A percentile compares a stretch with the other conserved stretches of the same genome.
These are phyloP conservation scores for Mantis religiosa DNA, from an alignment of 2,888 invertebrate species.

Conservation along the genomic window DNA sequence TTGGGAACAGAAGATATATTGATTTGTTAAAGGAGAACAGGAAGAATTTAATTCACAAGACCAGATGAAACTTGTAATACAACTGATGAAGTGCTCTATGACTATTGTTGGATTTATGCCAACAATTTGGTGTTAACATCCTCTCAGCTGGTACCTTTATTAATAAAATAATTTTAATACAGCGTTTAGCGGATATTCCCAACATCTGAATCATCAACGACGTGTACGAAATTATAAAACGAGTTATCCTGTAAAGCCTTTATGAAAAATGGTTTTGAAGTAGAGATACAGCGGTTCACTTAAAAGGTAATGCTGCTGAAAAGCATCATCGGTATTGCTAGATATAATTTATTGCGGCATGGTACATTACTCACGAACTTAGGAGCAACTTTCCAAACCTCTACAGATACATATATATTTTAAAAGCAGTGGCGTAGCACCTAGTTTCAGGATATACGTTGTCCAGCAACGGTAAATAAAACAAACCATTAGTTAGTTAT, in stretches of 20 bases:
- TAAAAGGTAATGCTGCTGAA: background rate
- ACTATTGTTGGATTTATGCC: background rate
- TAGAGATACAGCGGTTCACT: background rate
- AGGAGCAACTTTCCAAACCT: background rate
- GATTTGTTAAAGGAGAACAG: no score
- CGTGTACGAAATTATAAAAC: background rate
- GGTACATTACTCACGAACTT: background rate
- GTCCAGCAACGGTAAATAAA: no score
- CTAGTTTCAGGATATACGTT: no score
- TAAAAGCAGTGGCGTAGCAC: background rate
- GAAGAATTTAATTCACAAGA: no score
- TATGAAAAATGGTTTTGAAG: background rate
- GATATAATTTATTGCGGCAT: background rate
- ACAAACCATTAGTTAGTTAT: no score
- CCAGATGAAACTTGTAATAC: background rate
- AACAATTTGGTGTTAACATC: background rate
- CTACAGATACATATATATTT: background rate
- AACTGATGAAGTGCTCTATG: background rate
- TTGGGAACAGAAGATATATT: no score
- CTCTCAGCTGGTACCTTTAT: no score
- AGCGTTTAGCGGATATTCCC: background rate
- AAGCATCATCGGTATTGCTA: background rate
- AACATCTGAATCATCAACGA: background rate
- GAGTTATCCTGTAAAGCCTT: background rate
- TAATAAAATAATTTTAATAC: background rate